Evolutionary conservation across 1,140 invertebrate species (phyloP).

Genomic region (Cyclargus thomasi): DNA sequence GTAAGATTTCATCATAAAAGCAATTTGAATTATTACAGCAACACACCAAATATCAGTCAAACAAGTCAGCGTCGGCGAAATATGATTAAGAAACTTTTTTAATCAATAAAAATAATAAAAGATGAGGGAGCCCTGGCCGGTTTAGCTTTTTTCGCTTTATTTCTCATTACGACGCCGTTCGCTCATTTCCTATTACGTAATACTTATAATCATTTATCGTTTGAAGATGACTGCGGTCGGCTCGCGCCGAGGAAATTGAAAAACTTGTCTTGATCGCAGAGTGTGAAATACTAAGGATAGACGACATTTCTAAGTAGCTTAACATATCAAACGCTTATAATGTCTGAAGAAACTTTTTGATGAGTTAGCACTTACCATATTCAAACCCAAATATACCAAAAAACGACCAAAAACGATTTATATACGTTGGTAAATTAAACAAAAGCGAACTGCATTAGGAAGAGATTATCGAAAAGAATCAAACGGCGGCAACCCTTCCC

Average conservation of each 20-base stretch:
- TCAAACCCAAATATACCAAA: not conserved
- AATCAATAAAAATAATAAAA: constrained; percentile 63
- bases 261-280: constrained; percentile 52
- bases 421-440: constrained; percentile 17
- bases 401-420: constrained; percentile 8
- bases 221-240: constrained; percentile 48
- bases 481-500: constrained; percentile 49
- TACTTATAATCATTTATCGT: constrained; percentile 62
- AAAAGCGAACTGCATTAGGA: constrained; percentile 50
- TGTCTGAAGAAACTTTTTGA: not conserved
- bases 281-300: constrained; percentile 22
- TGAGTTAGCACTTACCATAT: not conserved
- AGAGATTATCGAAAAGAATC: constrained; percentile 63
- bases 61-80: constrained; percentile 26
- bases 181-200: constrained; percentile 46
- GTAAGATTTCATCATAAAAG: not conserved
- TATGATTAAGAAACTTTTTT: constrained; percentile 66
- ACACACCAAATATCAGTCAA: constrained; percentile 16
- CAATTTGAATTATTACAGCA: not conserved
- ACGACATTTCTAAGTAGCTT: constrained; percentile 10
- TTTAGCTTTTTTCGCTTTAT: constrained; percentile 47
- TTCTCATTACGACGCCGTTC: constrained; percentile 52
- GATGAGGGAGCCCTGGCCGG: constrained; percentile 30
- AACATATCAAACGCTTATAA: not conserved
- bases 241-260: constrained; percentile 54